These are phyloP conservation scores for Monoplex corrugatus DNA, from an alignment of 2,888 invertebrate species.

Conservation along the genomic window DNA sequence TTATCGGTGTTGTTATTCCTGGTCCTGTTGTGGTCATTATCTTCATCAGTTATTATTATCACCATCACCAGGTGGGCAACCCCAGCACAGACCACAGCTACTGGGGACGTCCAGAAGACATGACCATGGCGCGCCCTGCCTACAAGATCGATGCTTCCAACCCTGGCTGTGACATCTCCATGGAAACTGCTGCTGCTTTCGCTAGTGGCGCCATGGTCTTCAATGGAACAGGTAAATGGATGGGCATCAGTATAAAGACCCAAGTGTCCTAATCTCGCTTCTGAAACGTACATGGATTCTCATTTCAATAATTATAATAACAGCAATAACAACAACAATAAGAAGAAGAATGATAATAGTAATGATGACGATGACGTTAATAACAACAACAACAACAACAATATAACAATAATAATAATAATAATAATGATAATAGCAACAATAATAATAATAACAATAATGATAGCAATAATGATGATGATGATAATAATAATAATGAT, in stretches of 20 bases:
- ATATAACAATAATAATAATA: not conserved
- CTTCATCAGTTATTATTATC: not conserved
- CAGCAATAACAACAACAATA: not conserved
- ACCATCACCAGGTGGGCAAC: conserved; percentile 68
- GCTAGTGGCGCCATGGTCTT: conserved; percentile 84
- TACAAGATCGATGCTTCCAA: conserved; percentile 84
- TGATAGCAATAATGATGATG: not conserved
- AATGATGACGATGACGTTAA: no score
- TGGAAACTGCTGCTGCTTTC: conserved; percentile 85
- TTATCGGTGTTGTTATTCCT: no score
- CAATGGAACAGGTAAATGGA: conserved; percentile 66
- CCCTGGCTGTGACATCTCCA: conserved; percentile 85
- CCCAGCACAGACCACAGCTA: conserved; percentile 84
- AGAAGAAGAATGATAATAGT: not conserved
- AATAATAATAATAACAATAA: no score
- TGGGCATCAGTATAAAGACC: not conserved
- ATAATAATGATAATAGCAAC: not conserved
- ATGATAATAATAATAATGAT: not conserved
- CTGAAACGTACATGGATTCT: not conserved
- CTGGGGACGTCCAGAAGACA: conserved; percentile 86
- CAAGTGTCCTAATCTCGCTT: not conserved
- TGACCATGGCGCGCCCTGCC: conserved; percentile 84
- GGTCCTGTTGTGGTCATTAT: no score
- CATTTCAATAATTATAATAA: not conserved
- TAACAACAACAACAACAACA: not conserved